Base-by-base conservation (phyloP, 2,113 vertebrate genomes). In the Malurus cyaneus region DNA sequence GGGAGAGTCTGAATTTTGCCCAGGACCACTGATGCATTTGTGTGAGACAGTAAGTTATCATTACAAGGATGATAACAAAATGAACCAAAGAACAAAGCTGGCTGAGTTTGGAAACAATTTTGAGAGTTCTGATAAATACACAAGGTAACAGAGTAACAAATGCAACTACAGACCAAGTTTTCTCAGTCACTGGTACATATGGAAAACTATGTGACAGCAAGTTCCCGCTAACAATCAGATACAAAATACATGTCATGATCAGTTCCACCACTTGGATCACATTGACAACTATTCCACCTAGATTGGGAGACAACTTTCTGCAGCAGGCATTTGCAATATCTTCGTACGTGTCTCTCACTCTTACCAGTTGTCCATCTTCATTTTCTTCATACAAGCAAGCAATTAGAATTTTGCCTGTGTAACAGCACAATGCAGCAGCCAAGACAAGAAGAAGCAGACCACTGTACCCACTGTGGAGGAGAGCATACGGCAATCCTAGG, bases 221-320 rank as follows among this genome's bases (percentile, higher is more conserved):
- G 34, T 98, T 98, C 81, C 97, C 97, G 50, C 98, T 98, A 80
- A 98, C 91, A 47, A 98, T 96, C 78, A 98, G 92, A 83, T 98
- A 98, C 53, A 98, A 98, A 84, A 98, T 94, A 81, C 98, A 99
- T 5, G 98, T 99, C 98, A 99, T 99, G 79, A 98, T 47, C 92
- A 99, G 97, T 86, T 99, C 98, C 52, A 97, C 80, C 42, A 98
- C 95, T 93, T 98, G 96, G 41, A 98, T 97, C 21, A 95, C 49
- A 29, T 96, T 98, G 65, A 98, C 96, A 88, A 98, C 54, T 65
- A 86, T 95, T 11, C 98, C 97, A 7, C 97, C 98, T 66, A 98
- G 69, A 61, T 17, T 96, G 19, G 98, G 97, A 96, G 97, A 97
- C 7, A 98, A 86, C 24, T 96, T 94, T 85, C 93, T 96, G 91